Base-by-base conservation (phyloP, 2,888 invertebrate genomes). In the Calliphora vomitoria region DNA sequence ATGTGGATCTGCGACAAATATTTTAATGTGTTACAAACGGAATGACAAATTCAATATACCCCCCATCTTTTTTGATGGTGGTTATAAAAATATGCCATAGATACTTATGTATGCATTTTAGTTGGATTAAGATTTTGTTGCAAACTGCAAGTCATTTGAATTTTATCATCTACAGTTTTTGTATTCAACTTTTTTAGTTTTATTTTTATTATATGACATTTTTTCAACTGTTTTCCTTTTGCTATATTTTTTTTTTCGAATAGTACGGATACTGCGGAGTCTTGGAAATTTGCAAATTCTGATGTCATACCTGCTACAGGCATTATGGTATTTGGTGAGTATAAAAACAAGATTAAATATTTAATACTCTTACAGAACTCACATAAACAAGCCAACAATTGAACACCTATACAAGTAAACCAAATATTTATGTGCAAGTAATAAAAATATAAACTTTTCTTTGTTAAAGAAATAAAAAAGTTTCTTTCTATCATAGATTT, bases 251-350 rank as follows among this genome's bases (percentile, higher is more conserved):
- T 50, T 53, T 60, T 74, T 69, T n/a, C 47, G 5, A 82, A 25
- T 90, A 97, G 97, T 82, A 95, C 96, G 74, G 94, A 94, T 69
- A 95, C 96, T 88, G 93, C 94, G 31, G 95, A 96, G 89, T 95
- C 96, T 0, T 97, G 96, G 96, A 94, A 94, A 89, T 96, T 97
- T 93, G 96, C 96, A 53, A 96, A 97, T 93, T 94, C 95, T 87
- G 96, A 96, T 90, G 95, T 97, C 62, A 95, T 97, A 87, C 96
- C 97, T 88, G 96, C 97, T 38, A 96, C 97, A 60, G 97, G 97
- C 89, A 97, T 97, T 89, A 97, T 97, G 96, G 96, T 97, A 15
- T 97, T 97, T 93, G 97, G 96, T 96, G 94, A 95, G 95, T 91
- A 84, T 75, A 5, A 44, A n/a, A 50, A 80, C 53, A 82, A 79